These are phyloP conservation scores for Hypanus sabinus DNA, from an alignment of 2,113 vertebrate species.

Conservation along the genomic window DNA sequence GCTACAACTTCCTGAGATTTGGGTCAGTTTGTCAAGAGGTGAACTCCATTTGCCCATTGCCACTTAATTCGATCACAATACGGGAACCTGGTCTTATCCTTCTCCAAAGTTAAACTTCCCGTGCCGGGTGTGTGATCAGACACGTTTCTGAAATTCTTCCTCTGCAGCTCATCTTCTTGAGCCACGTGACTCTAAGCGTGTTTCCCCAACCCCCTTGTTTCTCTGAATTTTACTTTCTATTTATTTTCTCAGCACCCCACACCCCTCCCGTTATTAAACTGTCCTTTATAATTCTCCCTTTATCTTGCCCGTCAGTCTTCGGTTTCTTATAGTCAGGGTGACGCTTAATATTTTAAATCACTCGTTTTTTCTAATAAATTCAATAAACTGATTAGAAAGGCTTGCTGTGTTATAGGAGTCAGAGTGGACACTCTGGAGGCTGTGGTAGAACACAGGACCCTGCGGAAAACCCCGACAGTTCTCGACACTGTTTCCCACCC, in stretches of 20 bases:
- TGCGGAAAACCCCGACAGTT: no score
- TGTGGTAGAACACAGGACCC: no score
- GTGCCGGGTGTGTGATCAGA: not conserved
- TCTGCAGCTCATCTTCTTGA: not conserved
- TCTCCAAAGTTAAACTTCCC: not conserved
- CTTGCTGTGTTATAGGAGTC: no score
- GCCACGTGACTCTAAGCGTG: not conserved
- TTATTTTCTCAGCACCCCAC: no score
- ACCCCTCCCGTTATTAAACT: no score
- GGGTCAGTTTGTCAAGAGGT: not conserved
- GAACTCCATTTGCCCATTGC: not conserved
- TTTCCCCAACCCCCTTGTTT: no score
- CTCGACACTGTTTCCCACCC: no score
- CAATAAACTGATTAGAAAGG: no score
- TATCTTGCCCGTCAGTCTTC: not conserved
- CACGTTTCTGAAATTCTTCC: not conserved
- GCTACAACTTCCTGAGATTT: not conserved
- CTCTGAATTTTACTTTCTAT: no score
- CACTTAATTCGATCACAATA: not conserved
- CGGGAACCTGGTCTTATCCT: not conserved
- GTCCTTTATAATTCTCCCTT: not conserved
- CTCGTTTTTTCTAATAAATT: not conserved
- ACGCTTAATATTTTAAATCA: not conserved
- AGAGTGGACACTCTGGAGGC: no score
- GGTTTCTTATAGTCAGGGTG: not conserved